Percentiles rank a stretch among this genome's conserved stretches.
phyloP scores from a whole-genome alignment of 2,797 vertebrate species.

The Malacoraja senta region DNA sequence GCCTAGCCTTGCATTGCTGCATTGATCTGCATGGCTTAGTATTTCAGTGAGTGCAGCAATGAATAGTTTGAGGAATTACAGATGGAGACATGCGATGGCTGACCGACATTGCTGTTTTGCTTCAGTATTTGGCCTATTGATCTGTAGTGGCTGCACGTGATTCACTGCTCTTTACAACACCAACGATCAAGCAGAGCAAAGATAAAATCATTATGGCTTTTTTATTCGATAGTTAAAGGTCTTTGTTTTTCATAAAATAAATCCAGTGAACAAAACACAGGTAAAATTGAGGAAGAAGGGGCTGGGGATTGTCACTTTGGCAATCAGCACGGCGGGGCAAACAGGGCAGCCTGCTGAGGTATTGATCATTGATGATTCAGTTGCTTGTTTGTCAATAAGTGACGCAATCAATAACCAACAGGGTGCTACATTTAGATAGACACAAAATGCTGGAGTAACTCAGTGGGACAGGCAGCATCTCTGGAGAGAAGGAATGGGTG shows the following conservation, averaged over 20 bases:
- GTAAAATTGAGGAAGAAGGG: not conserved
- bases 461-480: too few relatives aligned
- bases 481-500: too few relatives aligned
- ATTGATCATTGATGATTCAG: conserved; percentile 14
- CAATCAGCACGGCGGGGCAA: not conserved
- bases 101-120: not conserved
- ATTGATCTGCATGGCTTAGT: not conserved
- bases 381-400: not conserved
- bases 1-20: not conserved
- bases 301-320: not conserved
- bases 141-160: not conserved
- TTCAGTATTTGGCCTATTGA: not conserved
- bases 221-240: not conserved
- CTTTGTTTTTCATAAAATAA: not conserved
- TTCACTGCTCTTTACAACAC: not conserved
- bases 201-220: not conserved
- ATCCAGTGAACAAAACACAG: not conserved
- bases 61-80: not conserved
- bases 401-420: conserved; percentile 2
- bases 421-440: not conserved
- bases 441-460: not conserved
- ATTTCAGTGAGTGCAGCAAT: not conserved
- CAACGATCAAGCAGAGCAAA: not conserved
- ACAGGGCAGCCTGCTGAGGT: not conserved
- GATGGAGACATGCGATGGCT: not conserved